These are phyloP conservation scores for Meteorus sp. DNA, from an alignment of 1,140 invertebrate species.

Conservation along the genomic window DNA sequence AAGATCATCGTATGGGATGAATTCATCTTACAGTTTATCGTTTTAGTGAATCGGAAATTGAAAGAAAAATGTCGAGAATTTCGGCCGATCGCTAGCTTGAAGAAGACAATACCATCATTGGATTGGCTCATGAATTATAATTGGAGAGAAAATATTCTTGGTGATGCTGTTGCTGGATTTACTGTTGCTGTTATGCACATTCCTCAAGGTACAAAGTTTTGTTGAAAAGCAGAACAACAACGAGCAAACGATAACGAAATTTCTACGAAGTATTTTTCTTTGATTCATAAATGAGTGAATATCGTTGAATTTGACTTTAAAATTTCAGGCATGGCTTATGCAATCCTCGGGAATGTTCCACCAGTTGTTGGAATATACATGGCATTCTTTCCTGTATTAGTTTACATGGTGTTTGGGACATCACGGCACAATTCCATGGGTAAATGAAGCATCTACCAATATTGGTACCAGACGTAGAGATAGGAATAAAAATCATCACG, in stretches of 20 bases:
- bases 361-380: conserved; percentile 92
- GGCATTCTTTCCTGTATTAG: conserved; percentile 89
- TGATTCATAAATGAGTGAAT: neutral
- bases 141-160: conserved; percentile 58
- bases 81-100: conserved; percentile 37
- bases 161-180: conserved; percentile 65
- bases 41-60: conserved; percentile 37
- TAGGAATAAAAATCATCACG: neutral
- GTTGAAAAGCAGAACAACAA: conserved; percentile 14
- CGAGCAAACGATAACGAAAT: neutral
- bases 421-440: conserved; percentile 92
- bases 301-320: neutral
- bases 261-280: no score
- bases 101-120: conserved; percentile 57
- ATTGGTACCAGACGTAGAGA: no score
- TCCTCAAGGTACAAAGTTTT: conserved; percentile 67
- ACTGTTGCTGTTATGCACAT: conserved; percentile 81
- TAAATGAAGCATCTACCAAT: conserved; percentile 39
- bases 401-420: conserved; percentile 90
- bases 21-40: no score
- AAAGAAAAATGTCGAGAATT: conserved; percentile 39
- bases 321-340: conserved; percentile 86
- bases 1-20: no score
- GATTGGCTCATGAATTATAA: conserved; percentile 62
- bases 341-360: conserved; percentile 81